Conservation (phyloP, 2,888 invertebrate genomes). For the Orthosia gracilis region DNA sequence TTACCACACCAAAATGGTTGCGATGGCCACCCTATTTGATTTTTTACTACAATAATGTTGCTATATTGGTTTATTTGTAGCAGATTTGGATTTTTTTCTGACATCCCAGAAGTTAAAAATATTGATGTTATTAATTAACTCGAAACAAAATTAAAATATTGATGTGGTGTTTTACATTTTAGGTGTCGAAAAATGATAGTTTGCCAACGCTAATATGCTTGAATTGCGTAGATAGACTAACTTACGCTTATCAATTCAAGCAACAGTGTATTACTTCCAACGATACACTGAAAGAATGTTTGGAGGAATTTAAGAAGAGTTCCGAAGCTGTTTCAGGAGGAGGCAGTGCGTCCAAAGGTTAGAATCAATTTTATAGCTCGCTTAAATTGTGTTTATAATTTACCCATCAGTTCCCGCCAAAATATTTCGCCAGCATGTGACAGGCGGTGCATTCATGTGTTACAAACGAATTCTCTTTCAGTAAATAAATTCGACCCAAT, state of each 20-base stretch:
- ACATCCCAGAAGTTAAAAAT: conserved; percentile 81
- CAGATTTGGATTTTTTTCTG: conserved; percentile 84
- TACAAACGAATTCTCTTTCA: conserved; percentile 24
- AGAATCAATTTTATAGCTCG: conserved; percentile 30
- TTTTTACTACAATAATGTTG: conserved; percentile 90
- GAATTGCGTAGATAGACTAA: conserved; percentile 88
- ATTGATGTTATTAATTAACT: conserved; percentile 34
- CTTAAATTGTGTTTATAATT: neutral
- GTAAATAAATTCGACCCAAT: neutral
- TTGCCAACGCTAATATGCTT: conserved; percentile 89
- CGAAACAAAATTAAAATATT: conserved; percentile 23
- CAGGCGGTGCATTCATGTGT: conserved; percentile 23
- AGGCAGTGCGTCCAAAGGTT: conserved; percentile 78
- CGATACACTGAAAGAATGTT: conserved; percentile 88
- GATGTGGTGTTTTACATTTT: conserved; percentile 66
- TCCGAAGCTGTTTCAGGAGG: conserved; percentile 79
- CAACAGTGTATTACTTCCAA: conserved; percentile 88
- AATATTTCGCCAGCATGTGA: conserved; percentile 28
- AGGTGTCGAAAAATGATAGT: conserved; percentile 87
- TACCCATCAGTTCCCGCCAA: conserved; percentile 45
- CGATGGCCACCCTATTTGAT: conserved; percentile 90
- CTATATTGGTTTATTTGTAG: conserved; percentile 86
- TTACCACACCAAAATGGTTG: conserved; percentile 89
- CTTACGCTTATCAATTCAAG: conserved; percentile 88
- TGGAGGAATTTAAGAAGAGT: conserved; percentile 86